phyloP scores from a whole-genome alignment of 2,888 invertebrate species.

The Alloscopus bannaensis region DNA sequence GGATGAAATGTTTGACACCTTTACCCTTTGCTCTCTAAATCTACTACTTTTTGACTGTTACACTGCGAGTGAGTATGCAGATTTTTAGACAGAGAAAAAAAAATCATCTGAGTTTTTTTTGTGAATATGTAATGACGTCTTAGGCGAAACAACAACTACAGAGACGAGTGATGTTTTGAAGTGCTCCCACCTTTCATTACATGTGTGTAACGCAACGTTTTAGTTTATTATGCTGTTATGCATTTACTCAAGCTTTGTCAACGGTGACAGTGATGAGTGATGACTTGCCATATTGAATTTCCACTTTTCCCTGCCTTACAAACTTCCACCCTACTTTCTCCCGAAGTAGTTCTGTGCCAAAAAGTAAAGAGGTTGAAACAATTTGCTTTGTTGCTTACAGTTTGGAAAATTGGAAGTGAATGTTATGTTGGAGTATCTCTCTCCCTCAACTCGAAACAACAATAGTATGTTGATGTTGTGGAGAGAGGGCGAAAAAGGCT shows the following conservation, averaged over 20 bases:
- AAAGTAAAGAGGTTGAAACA: background rate
- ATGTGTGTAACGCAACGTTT: too few relatives aligned
- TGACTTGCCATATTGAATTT: slow-evolving; percentile 58
- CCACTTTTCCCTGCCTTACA: slow-evolving; percentile 45
- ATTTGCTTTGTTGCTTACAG: background rate
- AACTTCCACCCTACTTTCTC: too few relatives aligned
- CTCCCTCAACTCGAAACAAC: too few relatives aligned
- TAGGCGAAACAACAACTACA: too few relatives aligned
- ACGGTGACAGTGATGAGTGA: slow-evolving; percentile 62
- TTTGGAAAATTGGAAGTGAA: too few relatives aligned
- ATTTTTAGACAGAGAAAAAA: slow-evolving; percentile 1
- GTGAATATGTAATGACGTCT: background rate
- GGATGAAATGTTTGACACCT: slow-evolving; percentile 62
- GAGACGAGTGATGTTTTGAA: too few relatives aligned
- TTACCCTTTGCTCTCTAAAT: slow-evolving; percentile 62
- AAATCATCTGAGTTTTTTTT: slow-evolving; percentile 10
- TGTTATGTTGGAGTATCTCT: too few relatives aligned
- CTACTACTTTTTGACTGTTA: slow-evolving; percentile 41
- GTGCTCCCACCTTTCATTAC: too few relatives aligned
- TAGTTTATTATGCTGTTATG: too few relatives aligned
- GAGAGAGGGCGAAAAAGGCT: too few relatives aligned
- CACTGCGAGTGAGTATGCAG: slow-evolving; percentile 20
- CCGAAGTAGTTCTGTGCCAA: slow-evolving; percentile 25
- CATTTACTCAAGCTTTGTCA: slow-evolving; percentile 33
- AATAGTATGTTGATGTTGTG: too few relatives aligned